Evolutionary conservation across 2,888 invertebrate species (phyloP), one percentile per base, ranked within the genome.

Genomic region (Dryobota labecula): DNA sequence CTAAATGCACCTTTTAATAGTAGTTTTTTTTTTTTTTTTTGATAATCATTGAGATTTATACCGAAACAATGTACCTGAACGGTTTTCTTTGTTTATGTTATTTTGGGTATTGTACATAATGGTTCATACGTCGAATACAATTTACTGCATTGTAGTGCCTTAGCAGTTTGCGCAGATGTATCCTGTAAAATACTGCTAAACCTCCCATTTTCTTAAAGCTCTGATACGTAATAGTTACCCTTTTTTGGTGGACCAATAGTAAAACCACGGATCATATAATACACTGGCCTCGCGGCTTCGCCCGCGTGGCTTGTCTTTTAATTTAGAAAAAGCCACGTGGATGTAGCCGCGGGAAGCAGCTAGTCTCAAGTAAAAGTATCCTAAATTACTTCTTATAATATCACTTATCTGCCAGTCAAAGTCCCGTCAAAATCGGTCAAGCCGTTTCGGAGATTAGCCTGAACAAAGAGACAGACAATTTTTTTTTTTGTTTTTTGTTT

Each of bases 11-110:
- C 15, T 27, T n/a, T n/a, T 49, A 9, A 30, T 3, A 24, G 20
- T 47, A 24, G 11, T 41, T n/a, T 27, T 27, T n/a, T 56, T 49
- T 27, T 41, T n/a, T 27, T 27, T n/a, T 56, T 49, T 27, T 33
- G 9, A 36, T 54, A 27, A 60, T 36, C 11, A 33, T n/a, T 47
- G 33, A 60, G 13, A 63, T 60, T 49, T 63, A 51, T 68, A 64
- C 61, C 53, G 54, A 45, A 74, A 77, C 54, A 56, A 47, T 76
- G 73, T 83, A 82, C 84, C 84, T 80, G 80, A 81, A 63, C 20
- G 73, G 64, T 76, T 61, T 83, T 73, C 45, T 58, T 80, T 64
- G 58, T 56, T 13, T 15, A 45, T 51, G 24, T n/a, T n/a, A n/a
- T 36, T 33, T 30, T 63, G 38, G 33, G 27, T 49, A 58, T 58